Conservation (phyloP, 2,113 vertebrate genomes). For the Anseranas semipalmata region DNA sequence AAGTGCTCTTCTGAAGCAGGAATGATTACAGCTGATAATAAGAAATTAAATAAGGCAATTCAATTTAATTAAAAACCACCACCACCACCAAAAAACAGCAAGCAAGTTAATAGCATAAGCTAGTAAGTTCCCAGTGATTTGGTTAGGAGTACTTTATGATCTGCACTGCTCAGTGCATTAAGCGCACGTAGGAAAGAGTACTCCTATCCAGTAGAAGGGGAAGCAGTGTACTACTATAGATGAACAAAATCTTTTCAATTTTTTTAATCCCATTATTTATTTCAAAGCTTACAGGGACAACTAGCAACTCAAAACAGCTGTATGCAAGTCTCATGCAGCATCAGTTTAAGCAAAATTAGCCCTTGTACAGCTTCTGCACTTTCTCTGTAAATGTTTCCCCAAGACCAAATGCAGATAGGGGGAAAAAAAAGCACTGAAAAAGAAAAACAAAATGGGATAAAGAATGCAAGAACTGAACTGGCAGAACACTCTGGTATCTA, state of each 20-base stretch:
- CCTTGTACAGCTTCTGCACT: neutral
- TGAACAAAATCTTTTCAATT: neutral
- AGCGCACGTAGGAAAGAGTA: neutral
- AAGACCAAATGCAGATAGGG: neutral
- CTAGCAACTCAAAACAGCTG: neutral
- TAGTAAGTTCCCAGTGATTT: neutral
- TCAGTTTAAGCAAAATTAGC: neutral
- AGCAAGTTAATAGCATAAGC: neutral
- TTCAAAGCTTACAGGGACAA: neutral
- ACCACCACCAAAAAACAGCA: too few species aligned
- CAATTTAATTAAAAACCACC: neutral
- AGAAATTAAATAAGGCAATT: neutral
- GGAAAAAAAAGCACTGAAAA: neutral
- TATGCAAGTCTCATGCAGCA: neutral
- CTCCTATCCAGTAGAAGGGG: neutral
- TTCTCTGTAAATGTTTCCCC: neutral
- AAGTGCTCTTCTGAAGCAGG: neutral
- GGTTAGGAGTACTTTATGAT: neutral
- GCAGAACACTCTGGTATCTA: neutral
- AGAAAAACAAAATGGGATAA: neutral
- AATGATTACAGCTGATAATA: neutral
- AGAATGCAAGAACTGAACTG: neutral
- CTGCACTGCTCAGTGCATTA: neutral
- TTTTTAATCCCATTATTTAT: neutral
- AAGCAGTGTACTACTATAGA: neutral